These are phyloP conservation scores for Amphibalanus amphitrite DNA, from an alignment of 1,140 invertebrate species.

Conservation along the genomic window DNA sequence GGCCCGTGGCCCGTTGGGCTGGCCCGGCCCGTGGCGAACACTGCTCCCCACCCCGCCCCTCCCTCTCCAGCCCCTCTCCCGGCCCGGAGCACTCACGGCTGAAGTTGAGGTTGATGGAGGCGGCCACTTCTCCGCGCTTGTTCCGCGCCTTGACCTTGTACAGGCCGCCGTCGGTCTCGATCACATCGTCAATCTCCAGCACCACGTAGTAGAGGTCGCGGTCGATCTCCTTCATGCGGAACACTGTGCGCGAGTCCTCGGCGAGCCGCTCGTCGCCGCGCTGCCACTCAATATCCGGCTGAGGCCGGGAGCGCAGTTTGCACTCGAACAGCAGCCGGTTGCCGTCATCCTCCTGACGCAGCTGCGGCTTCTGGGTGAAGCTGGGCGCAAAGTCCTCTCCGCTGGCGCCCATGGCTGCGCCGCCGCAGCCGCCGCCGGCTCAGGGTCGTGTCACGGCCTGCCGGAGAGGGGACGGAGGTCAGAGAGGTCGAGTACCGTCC, in stretches of 20 bases:
- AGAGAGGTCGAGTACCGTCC: no score
- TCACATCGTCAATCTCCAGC: constrained; percentile 83
- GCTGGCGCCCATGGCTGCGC: background rate
- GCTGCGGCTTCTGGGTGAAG: constrained; percentile 90
- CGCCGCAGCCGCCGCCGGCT: no score
- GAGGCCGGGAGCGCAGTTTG: constrained; percentile 66
- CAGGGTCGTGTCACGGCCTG: background rate
- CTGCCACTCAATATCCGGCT: constrained; percentile 82
- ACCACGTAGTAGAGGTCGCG: constrained; percentile 69
- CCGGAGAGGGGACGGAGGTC: no score
- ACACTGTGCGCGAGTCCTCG: constrained; percentile 54
- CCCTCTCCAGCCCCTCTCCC: background rate
- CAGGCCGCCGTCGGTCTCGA: constrained; percentile 86
- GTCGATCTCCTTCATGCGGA: constrained; percentile 47
- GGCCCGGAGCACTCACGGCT: constrained; percentile 59
- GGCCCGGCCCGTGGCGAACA: no score
- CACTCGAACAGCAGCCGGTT: constrained; percentile 91
- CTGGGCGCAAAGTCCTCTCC: constrained; percentile 43
- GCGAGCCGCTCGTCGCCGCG: constrained; percentile 61
- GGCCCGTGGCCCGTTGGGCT: no score
- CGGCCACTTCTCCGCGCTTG: constrained; percentile 91
- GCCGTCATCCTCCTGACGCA: constrained; percentile 87
- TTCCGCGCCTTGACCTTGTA: constrained; percentile 98
- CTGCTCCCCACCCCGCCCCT: no score
- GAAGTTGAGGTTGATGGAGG: constrained; percentile 96